Evolutionary conservation across 2,888 invertebrate genomes (phyloP), one percentile per base, ranked within the genome.

Genomic region (Reticulitermes lucifugus): DNA sequence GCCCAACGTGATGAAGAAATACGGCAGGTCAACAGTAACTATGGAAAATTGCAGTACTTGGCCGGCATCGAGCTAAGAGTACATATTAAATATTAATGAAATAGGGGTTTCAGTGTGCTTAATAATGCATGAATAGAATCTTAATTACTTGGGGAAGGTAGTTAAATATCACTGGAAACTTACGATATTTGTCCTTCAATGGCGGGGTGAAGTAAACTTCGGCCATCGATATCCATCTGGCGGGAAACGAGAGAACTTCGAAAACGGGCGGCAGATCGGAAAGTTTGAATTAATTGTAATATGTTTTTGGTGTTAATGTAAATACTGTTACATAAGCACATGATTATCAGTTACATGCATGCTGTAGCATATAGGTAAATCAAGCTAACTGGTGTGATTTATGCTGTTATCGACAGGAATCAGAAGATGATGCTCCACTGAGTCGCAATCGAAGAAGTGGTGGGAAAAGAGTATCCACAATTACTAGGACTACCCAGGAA

Each of bases 401-500:
- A 18, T 55, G 46, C 14, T 80, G 35, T 82, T 60, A 43, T 70
- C 29, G 70, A 18, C 81, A 84, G 84, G 84, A 84, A 71, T 70
- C 84, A 18, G 84, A 84, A 18, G 84, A 84, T n/a, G 84, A 84
- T 18, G 46, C 73, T 55, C 70, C 81, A 73, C 84, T 81, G 43
- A 22, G 75, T 29, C 70, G 84, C 29, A 80, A 80, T 25, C 70
- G 84, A 4, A 70, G 92, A 43, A 91, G 90, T 87, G 91, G 91
- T 84, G 89, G 91, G 10, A 92, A 92, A 89, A 91, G 92, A 71
- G 90, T 91, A 59, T 91, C 92, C 43, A 91, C 91, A 73, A 89
- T 92, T 83, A 92, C 92, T 87, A 90, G 92, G 86, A 90, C 91
- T 43, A 90, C 91, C 75, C 92, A 92, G 88, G 92, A 93, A 89